phyloP scores from a whole-genome alignment of 64 coral and sea anemone genomes.

The Anthopleura sola region DNA sequence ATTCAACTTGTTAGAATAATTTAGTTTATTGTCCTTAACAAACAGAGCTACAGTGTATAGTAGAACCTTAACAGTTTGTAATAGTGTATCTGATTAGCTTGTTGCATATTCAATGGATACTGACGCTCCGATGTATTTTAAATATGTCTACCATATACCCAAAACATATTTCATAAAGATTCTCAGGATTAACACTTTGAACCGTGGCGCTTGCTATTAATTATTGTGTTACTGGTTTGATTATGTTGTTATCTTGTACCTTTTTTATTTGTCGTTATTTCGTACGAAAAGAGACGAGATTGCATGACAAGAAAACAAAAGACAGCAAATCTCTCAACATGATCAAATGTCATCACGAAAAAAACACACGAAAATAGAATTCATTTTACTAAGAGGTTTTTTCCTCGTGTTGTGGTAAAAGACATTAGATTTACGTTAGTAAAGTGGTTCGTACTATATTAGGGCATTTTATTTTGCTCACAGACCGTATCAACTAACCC shows the following conservation, averaged over 20 bases:
- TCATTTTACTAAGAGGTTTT: background rate
- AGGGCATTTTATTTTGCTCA: background rate
- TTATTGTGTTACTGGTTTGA: background rate
- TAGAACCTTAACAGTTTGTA: background rate
- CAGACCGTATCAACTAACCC: conserved; percentile 1
- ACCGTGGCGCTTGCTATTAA: background rate
- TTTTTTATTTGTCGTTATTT: background rate
- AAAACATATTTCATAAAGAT: too few species aligned
- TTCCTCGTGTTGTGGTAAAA: background rate
- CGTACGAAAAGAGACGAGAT: background rate
- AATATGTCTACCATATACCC: too few species aligned
- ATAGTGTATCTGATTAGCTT: background rate
- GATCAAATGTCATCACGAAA: background rate
- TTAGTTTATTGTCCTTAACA: too few species aligned
- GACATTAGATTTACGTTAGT: background rate
- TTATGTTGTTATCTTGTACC: background rate
- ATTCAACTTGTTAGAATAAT: too few species aligned
- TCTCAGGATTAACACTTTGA: too few species aligned
- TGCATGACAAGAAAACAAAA: background rate
- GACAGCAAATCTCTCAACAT: too few species aligned
- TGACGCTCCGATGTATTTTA: background rate
- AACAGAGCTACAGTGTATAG: background rate
- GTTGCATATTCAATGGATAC: background rate
- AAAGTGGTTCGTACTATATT: background rate
- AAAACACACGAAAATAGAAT: background rate